Percentiles rank a stretch among this genome's conserved stretches.
Conservation (phyloP, 2,888 invertebrate genomes). For the Meghimatium bilineatum region DNA sequence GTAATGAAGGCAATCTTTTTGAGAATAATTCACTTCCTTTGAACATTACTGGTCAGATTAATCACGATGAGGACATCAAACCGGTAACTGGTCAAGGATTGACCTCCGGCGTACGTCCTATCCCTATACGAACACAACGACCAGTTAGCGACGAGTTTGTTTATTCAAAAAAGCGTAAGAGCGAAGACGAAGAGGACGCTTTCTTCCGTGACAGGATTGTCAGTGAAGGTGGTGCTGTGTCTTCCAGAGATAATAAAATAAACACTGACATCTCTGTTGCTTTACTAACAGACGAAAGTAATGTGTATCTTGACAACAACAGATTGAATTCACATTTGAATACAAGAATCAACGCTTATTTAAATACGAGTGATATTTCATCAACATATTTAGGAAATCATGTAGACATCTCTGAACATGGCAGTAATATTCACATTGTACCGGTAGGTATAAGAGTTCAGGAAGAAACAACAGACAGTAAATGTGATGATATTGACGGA, state of each 20-base stretch:
- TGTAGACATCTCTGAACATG: too few species aligned
- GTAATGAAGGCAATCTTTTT: not conserved
- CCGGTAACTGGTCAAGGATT: not conserved
- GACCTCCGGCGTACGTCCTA: not conserved
- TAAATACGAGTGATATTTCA: too few species aligned
- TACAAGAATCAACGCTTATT: too few species aligned
- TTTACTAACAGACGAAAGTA: not conserved
- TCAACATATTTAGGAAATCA: too few species aligned
- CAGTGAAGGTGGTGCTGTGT: constrained; percentile 7
- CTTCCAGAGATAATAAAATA: constrained; percentile 18
- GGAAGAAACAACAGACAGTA: not conserved
- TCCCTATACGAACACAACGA: not conserved
- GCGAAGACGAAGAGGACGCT: not conserved
- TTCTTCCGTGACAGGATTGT: not conserved
- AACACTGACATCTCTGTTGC: not conserved
- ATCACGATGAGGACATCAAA: not conserved
- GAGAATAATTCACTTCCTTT: constrained; percentile 38
- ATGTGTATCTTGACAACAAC: not conserved
- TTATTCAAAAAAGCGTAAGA: not conserved
- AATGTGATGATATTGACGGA: not conserved
- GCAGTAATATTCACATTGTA: too few species aligned
- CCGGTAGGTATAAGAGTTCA: not conserved
- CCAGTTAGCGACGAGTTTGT: not conserved
- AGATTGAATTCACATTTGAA: not conserved
- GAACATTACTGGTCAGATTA: not conserved